A percentile compares a stretch with the other conserved stretches of the same genome.
Evolutionary conservation across 1,140 invertebrate species (phyloP).

Genomic region (Ips nitidus): DNA sequence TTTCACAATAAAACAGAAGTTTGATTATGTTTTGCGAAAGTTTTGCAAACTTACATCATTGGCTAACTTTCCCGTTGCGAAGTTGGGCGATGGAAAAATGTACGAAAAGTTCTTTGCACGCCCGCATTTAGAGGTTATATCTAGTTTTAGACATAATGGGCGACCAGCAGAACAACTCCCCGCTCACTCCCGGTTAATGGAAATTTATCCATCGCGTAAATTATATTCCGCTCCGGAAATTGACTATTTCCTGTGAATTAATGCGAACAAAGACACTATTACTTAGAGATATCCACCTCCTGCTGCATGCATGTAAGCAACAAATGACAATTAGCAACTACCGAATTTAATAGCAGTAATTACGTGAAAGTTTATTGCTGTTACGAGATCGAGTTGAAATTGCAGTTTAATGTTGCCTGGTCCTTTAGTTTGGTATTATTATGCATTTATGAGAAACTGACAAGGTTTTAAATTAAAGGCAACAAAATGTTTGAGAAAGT

Average conservation of each 20-base stretch:
- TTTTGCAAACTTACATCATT: slow-evolving; percentile 13
- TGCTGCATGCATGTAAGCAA: slow-evolving; percentile 22
- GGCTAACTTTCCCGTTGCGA: not conserved
- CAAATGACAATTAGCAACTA: slow-evolving; percentile 24
- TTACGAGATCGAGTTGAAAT: slow-evolving; percentile 3
- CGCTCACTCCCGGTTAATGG: not conserved
- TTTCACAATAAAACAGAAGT: slow-evolving; percentile 15
- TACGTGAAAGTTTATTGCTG: slow-evolving; percentile 15
- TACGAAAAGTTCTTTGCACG: not conserved
- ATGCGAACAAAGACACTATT: slow-evolving; percentile 21
- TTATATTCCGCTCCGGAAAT: slow-evolving; percentile 17
- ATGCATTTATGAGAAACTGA: too few relatives aligned
- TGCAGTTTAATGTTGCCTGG: not conserved
- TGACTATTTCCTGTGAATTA: slow-evolving; percentile 20
- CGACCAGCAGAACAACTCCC: not conserved
- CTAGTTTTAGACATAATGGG: not conserved
- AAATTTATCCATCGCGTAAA: slow-evolving; percentile 8
- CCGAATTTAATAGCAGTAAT: slow-evolving; percentile 21
- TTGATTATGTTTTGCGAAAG: slow-evolving; percentile 13
- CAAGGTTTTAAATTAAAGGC: too few relatives aligned
- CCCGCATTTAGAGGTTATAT: slow-evolving; percentile 1
- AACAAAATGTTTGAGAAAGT: too few relatives aligned
- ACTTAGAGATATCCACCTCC: slow-evolving; percentile 8
- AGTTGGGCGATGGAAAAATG: slow-evolving; percentile 1
- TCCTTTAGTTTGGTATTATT: too few relatives aligned